These are phyloP conservation scores for Macrochelys suwanniensis DNA, from an alignment of 2,797 vertebrate species.

Conservation along the genomic window DNA sequence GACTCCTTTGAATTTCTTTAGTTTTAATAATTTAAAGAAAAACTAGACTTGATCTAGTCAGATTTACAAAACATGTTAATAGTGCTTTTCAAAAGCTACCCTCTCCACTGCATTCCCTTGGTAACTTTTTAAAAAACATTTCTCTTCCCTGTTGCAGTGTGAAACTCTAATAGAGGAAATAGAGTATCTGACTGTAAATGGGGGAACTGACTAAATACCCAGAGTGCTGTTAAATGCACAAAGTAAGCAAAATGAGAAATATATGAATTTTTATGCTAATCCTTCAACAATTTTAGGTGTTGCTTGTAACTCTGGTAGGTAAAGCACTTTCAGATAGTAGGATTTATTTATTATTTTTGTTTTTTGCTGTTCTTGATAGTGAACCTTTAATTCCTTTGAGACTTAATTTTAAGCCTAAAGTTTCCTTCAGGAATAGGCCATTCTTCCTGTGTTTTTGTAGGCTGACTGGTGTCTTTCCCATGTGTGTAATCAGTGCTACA, in stretches of 20 bases:
- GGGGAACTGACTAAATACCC: neutral
- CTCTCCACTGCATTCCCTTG: neutral
- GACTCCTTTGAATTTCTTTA: neutral
- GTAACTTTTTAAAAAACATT: conserved; percentile 3
- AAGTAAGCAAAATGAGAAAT: neutral
- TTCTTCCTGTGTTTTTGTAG: neutral
- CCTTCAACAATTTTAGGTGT: neutral
- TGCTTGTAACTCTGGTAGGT: neutral
- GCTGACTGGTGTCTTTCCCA: neutral
- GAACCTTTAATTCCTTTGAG: neutral
- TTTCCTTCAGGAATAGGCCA: neutral
- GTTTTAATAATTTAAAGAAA: conserved; percentile 15
- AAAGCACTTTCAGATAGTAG: neutral
- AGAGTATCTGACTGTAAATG: neutral
- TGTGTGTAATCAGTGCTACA: accelerated
- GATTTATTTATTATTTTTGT: neutral
- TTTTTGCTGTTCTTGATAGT: neutral
- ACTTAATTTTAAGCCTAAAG: neutral
- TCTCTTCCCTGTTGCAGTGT: neutral
- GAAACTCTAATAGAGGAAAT: neutral
- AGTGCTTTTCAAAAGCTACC: neutral
- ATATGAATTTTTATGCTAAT: neutral
- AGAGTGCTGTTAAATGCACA: neutral
- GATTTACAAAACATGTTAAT: conserved; percentile 2
- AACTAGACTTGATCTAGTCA: neutral